These are phyloP conservation scores for Cetoscarus ocellatus DNA, from an alignment of 2,797 vertebrate genomes.

Conservation along the genomic window DNA sequence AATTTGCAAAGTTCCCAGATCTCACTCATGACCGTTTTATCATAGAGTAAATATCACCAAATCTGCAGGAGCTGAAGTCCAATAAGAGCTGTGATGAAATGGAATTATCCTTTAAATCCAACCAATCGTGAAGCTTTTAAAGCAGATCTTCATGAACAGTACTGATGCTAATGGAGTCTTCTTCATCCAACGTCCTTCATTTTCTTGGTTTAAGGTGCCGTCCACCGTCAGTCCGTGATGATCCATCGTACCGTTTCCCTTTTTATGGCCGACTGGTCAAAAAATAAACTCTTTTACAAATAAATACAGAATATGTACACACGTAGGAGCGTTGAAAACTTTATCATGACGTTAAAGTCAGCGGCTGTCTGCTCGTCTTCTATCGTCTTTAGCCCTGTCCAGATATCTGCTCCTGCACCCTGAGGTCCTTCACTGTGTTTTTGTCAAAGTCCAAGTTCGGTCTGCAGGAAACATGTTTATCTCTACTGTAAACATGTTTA, in stretches of 20 bases:
- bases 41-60: neutral
- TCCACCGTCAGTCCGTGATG: slow-evolving; percentile 37
- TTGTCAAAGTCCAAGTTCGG: too few relatives aligned
- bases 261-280: slow-evolving; percentile 52
- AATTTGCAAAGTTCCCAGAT: neutral
- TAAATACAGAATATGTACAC: slow-evolving; percentile 56
- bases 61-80: neutral
- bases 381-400: neutral
- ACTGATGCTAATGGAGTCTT: slow-evolving; percentile 19
- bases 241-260: slow-evolving; percentile 25
- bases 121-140: slow-evolving; percentile 37
- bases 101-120: slow-evolving; percentile 28
- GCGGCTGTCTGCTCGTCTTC: neutral
- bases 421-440: too few relatives aligned
- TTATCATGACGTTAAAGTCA: slow-evolving; percentile 35
- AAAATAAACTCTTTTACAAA: slow-evolving; percentile 70
- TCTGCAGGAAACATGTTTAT: too few relatives aligned
- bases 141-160: slow-evolving; percentile 25
- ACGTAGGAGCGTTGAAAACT: slow-evolving; percentile 17
- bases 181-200: slow-evolving; percentile 17
- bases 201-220: slow-evolving; percentile 46
- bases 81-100: slow-evolving; percentile 15
- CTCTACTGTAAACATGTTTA: too few relatives aligned
- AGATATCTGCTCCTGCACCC: too few relatives aligned
- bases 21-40: neutral